Base-by-base conservation (phyloP, 2,797 vertebrate genomes). In the Onychomys arenicola region DNA sequence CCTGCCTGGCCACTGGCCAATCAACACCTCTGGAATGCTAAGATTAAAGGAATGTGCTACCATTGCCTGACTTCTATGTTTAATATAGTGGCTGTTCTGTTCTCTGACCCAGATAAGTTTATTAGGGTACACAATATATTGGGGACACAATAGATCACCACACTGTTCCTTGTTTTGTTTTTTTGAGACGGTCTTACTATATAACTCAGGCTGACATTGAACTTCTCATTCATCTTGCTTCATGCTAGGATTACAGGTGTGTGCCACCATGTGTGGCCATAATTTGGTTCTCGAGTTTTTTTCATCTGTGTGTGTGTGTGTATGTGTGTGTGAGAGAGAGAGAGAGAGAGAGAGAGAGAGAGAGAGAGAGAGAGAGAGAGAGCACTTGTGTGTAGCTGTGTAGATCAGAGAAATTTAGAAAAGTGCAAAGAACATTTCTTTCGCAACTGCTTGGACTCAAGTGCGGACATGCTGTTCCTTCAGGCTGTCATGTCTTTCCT, bases 401-500 rank as follows among this genome's bases (percentile, higher is more conserved):
- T 77, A 77, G 75, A 27, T 49, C 75, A 77, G 43, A 77, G 43
- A 77, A 55, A 77, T 46, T 73, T 34, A 91, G 90, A 43, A 63
- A 81, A 80, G 88, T 81, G 49, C 81, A 86, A 83, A 94, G 89
- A 89, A 93, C 95, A 86, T 93, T 96, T 55, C 91, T 96, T 88
- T 89, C 69, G 93, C 81, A 96, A 90, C 84, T 94, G 90, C 95
- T 96, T 97, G 93, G 84, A 92, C 87, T 83, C 59, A 73, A 96
- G 92, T 1, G 11, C 46, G 93, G 91, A 84, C 89, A 21, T 75
- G 78, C 76, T 93, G 89, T 94, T 97, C 76, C 87, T 84, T 95
- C 86, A 0, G 5, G 91, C 91, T 94, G 95, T 43, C 4, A 0
- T 96, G 89, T 91, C 89, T 21, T 92, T 78, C 92, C 27, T 90